Conservation (phyloP, 92 coral and sea anemone species). For the Parazoanthus swiftii region DNA sequence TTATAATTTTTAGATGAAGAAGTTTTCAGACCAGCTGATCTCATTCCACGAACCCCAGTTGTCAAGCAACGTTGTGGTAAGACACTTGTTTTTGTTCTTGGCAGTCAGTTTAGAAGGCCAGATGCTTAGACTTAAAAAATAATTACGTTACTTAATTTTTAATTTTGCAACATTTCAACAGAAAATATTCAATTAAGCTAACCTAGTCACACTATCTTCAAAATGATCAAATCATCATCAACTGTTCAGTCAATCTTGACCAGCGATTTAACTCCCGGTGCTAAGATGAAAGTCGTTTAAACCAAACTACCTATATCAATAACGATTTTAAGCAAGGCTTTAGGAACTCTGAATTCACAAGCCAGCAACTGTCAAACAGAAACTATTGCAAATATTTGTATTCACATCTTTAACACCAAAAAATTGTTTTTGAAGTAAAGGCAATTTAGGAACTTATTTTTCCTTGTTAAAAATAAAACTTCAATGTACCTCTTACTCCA, state of each 20-base stretch:
- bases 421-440: neutral
- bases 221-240: too few relatives aligned
- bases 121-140: neutral
- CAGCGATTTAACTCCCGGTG: too few relatives aligned
- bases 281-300: too few relatives aligned
- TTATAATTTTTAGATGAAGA: conserved; percentile 9
- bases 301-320: too few relatives aligned
- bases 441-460: neutral
- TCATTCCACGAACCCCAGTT: conserved; percentile 39
- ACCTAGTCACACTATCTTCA: too few relatives aligned
- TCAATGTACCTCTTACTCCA: too few relatives aligned
- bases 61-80: conserved; percentile 21
- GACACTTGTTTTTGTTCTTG: neutral
- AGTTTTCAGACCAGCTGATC: conserved; percentile 38
- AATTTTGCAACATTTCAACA: neutral
- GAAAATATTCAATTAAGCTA: too few relatives aligned
- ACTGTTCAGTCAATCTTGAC: too few relatives aligned
- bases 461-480: too few relatives aligned
- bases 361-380: neutral
- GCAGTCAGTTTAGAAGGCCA: neutral
- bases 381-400: too few relatives aligned
- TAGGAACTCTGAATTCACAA: neutral
- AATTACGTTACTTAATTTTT: too few relatives aligned
- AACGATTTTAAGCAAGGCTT: too few relatives aligned
- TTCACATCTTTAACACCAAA: neutral